Percentiles rank a stretch among this genome's conserved stretches.
These are phyloP conservation scores for Natator depressus DNA, from an alignment of 2,113 vertebrate genomes.

Conservation along the genomic window DNA sequence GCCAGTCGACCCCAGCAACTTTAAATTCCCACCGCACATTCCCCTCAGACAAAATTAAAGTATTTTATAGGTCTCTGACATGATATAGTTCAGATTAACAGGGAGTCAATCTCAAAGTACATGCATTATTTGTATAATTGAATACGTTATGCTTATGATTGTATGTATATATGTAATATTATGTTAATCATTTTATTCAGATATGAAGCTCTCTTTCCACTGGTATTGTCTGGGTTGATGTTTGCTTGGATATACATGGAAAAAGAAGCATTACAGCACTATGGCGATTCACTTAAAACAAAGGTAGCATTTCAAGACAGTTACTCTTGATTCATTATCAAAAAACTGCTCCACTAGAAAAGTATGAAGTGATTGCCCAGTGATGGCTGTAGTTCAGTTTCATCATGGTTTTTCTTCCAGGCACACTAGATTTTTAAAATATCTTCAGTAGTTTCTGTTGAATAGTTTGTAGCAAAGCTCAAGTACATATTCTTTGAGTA, in stretches of 20 bases:
- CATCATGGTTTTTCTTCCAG: not conserved
- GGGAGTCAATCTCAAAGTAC: not conserved
- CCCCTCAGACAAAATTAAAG: not conserved
- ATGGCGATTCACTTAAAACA: constrained; percentile 78
- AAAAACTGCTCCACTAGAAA: not conserved
- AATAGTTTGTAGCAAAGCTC: not conserved
- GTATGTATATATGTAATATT: not conserved
- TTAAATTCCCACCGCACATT: not conserved
- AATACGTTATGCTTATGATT: not conserved
- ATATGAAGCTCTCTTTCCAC: constrained; percentile 93
- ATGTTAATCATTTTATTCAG: constrained; percentile 69
- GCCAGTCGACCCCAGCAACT: not conserved
- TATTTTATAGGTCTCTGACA: not conserved
- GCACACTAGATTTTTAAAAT: not conserved
- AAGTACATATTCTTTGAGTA: not conserved
- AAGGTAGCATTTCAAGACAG: constrained; percentile 81
- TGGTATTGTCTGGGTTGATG: constrained; percentile 90
- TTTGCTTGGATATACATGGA: constrained; percentile 94
- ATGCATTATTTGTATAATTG: not conserved
- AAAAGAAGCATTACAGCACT: constrained; percentile 84
- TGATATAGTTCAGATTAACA: not conserved
- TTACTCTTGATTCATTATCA: not conserved
- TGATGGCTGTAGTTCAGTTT: not conserved
- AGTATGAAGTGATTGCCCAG: not conserved
- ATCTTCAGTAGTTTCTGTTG: not conserved